Conservation (phyloP, 2,113 vertebrate genomes). For the Myrmophylax atrothorax region DNA sequence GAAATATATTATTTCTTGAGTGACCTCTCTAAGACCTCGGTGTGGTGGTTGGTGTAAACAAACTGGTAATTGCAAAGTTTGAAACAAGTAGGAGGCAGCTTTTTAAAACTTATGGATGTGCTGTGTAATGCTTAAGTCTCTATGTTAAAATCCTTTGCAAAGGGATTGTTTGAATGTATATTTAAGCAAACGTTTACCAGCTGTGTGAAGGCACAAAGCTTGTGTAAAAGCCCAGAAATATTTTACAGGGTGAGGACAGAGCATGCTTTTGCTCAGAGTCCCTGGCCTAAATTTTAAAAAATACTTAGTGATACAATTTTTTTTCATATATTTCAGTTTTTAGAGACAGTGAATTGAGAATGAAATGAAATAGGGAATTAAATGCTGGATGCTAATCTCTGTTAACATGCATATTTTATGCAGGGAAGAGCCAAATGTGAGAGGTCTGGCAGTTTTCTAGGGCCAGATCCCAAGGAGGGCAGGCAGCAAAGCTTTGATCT, state of each 20-base stretch:
- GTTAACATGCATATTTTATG: background rate
- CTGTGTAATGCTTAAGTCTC: background rate
- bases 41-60: constrained; percentile 31
- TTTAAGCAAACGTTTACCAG: constrained; percentile 33
- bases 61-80: constrained; percentile 17
- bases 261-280: background rate
- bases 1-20: background rate
- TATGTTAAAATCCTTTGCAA: constrained; percentile 1
- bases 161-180: background rate
- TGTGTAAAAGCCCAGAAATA: constrained; percentile 2
- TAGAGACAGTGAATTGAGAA: background rate
- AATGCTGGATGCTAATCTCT: background rate
- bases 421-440: background rate
- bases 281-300: background rate
- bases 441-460: background rate
- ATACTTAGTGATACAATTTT: background rate
- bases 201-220: constrained; percentile 9
- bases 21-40: constrained; percentile 25
- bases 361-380: background rate
- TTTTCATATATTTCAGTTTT: background rate
- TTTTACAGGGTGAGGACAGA: constrained; percentile 15
- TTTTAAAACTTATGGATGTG: background rate
- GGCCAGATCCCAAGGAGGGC: background rate
- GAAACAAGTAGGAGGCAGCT: constrained; percentile 8
- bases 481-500: background rate